Percentiles rank a stretch among this genome's conserved stretches.
Conservation (phyloP, 1,140 invertebrate genomes). For the Drosophila ananassae region DNA sequence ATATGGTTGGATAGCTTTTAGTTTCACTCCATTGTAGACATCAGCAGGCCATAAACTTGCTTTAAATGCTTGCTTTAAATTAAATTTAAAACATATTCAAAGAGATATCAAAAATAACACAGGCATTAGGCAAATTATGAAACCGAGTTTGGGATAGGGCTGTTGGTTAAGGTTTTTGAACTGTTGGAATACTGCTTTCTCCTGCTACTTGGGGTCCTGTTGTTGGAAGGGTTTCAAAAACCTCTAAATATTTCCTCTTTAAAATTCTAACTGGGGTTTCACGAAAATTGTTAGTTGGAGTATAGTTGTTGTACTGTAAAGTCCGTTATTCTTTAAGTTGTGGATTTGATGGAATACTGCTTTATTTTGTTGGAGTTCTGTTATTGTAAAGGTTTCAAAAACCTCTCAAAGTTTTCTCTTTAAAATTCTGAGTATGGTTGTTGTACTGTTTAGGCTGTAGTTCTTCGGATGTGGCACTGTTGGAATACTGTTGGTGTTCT, state of each 20-base stretch:
- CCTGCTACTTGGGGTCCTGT: neutral
- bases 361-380: neutral
- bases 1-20: conserved; percentile 15
- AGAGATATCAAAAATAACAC: neutral
- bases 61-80: neutral
- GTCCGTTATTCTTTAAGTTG: no score
- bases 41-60: no score
- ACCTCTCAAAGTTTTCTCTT: no score
- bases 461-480: no score
- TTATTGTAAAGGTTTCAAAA: neutral
- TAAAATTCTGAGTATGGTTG: no score
- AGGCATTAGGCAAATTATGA: neutral
- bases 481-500: no score
- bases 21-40: neutral
- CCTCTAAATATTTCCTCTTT: no score
- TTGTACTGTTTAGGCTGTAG: no score
- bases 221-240: neutral
- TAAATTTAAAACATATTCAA: neutral
- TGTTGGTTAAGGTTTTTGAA: neutral
- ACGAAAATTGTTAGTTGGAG: neutral
- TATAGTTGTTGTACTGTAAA: no score
- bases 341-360: neutral
- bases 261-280: neutral
- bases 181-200: neutral
- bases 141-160: neutral